Evolutionary conservation across 2,888 invertebrate genomes (phyloP).

Genomic region (Tenthredo distinguenda): DNA sequence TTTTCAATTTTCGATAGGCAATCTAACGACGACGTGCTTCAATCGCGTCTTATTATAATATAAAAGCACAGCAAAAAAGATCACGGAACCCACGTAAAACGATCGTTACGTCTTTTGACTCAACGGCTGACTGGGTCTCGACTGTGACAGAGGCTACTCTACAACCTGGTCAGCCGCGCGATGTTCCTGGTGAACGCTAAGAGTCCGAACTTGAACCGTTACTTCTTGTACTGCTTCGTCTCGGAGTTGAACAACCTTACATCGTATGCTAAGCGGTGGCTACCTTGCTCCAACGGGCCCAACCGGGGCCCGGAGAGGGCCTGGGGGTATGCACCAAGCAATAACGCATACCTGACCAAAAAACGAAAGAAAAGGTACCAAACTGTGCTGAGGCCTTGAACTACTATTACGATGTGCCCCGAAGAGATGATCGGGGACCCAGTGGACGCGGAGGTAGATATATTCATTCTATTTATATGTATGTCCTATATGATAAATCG

Average conservation of each 20-base stretch:
- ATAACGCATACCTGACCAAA: slow-evolving; percentile 34
- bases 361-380: slow-evolving; percentile 49
- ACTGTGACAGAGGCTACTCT: slow-evolving; percentile 66
- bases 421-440: slow-evolving; percentile 1
- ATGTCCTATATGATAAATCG: neutral
- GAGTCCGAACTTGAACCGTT: slow-evolving; percentile 63
- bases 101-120: slow-evolving; percentile 73
- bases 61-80: slow-evolving; percentile 57
- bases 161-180: slow-evolving; percentile 51
- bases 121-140: slow-evolving; percentile 75
- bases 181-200: slow-evolving; percentile 56
- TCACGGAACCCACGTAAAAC: slow-evolving; percentile 60
- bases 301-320: slow-evolving; percentile 54
- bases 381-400: slow-evolving; percentile 60
- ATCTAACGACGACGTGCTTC: neutral
- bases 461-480: neutral
- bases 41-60: slow-evolving; percentile 7
- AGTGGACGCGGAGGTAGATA: neutral
- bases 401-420: slow-evolving; percentile 53
- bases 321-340: slow-evolving; percentile 33
- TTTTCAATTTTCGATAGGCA: neutral
- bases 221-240: slow-evolving; percentile 64
- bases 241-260: slow-evolving; percentile 75
- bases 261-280: slow-evolving; percentile 67
- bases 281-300: slow-evolving; percentile 62